Percentiles rank a stretch among this genome's conserved stretches.
Evolutionary conservation across 2,888 invertebrate species (phyloP).

Genomic region (Eilema griseolum): DNA sequence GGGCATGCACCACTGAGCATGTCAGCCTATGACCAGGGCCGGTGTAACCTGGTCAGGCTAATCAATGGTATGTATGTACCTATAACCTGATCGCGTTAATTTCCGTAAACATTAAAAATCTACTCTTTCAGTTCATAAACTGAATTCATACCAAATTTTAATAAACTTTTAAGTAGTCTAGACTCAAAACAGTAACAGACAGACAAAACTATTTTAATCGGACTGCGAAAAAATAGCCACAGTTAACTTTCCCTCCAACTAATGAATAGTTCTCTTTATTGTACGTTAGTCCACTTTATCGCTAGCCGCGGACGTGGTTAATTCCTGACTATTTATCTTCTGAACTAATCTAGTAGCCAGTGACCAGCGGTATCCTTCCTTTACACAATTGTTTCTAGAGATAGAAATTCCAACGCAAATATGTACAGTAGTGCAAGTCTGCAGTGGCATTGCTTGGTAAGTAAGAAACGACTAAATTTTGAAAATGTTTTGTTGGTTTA

Average conservation of each 20-base stretch:
- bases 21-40: no score
- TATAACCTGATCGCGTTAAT: no score
- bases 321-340: slow-evolving; percentile 48
- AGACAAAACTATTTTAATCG: not conserved
- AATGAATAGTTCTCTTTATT: not conserved
- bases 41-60: no score
- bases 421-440: not conserved
- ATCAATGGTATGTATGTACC: no score
- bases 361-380: slow-evolving; percentile 50
- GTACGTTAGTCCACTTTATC: slow-evolving; percentile 19
- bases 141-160: no score
- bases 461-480: no score
- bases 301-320: slow-evolving; percentile 27
- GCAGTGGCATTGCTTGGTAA: no score
- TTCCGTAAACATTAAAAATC: no score
- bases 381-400: slow-evolving; percentile 22
- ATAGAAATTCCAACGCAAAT: slow-evolving; percentile 30
- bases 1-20: no score
- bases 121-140: no score
- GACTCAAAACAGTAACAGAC: not conserved
- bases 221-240: not conserved
- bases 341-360: slow-evolving; percentile 54
- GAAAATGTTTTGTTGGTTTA: no score
- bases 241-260: not conserved
- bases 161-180: not conserved